Evolutionary conservation across 2,113 vertebrate species (phyloP).

Genomic region (Isichthys henryi): DNA sequence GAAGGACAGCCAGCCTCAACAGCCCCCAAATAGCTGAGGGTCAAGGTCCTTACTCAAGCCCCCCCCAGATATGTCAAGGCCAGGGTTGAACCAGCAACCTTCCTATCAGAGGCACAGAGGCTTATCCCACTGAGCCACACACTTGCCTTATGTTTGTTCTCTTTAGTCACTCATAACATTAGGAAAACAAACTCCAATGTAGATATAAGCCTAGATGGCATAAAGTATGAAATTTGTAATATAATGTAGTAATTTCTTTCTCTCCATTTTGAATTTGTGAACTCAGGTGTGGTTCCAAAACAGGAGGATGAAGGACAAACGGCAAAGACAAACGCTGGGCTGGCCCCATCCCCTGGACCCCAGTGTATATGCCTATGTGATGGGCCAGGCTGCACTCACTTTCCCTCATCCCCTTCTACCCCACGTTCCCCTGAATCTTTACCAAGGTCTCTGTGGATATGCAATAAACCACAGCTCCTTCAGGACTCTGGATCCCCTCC

Average conservation of each 20-base stretch:
- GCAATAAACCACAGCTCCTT: conserved; percentile 37
- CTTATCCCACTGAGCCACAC: not conserved
- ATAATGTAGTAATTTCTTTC: not conserved
- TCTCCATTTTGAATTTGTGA: not conserved
- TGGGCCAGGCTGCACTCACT: conserved; percentile 44
- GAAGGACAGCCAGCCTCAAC: not conserved
- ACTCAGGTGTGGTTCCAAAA: conserved; percentile 60
- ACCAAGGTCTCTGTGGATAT: conserved; percentile 33
- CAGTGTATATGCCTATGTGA: conserved; percentile 48
- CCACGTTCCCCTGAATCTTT: conserved; percentile 45
- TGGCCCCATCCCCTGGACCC: conserved; percentile 51
- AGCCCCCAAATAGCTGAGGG: not conserved
- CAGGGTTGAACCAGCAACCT: not conserved
- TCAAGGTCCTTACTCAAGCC: not conserved
- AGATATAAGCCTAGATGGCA: not conserved
- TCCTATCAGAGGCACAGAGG: not conserved
- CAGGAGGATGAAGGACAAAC: conserved; percentile 61
- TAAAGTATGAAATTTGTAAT: not conserved
- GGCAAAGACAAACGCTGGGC: conserved; percentile 48
- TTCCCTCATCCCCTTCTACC: conserved; percentile 41
- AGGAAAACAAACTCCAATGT: not conserved
- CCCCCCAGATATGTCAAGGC: not conserved
- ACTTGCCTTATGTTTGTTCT: not conserved
- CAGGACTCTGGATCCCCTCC: conserved; percentile 40
- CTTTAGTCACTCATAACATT: not conserved